Evolutionary conservation across 2,113 vertebrate genomes (phyloP).

Genomic region (Octodon degus): DNA sequence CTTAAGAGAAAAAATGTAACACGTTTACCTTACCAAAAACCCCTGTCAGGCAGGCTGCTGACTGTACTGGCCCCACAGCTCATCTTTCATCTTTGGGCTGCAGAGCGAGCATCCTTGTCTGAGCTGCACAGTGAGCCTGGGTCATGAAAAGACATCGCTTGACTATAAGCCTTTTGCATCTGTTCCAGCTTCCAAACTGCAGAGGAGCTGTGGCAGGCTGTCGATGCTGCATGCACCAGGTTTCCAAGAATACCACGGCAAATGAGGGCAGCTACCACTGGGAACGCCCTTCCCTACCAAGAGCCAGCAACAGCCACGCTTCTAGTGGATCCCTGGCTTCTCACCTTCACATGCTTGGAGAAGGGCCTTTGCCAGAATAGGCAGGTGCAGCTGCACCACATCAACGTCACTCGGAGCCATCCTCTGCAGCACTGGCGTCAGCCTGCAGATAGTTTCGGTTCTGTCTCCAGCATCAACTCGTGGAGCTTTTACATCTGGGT

Average conservation of each 20-base stretch:
- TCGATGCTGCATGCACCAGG: constrained; percentile 52
- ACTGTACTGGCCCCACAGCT: constrained; percentile 59
- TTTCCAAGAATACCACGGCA: constrained; percentile 72
- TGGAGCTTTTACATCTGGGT: constrained; percentile 65
- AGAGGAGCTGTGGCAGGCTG: constrained; percentile 73
- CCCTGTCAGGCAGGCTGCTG: constrained; percentile 65
- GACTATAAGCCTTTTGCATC: constrained; percentile 75
- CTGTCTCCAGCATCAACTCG: constrained; percentile 51
- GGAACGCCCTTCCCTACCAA: constrained; percentile 65
- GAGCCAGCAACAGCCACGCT: background rate
- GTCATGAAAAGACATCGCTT: constrained; percentile 55
- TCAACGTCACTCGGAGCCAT: constrained; percentile 75
- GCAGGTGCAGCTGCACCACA: constrained; percentile 86
- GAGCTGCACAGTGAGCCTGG: constrained; percentile 43
- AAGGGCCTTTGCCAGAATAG: constrained; percentile 80
- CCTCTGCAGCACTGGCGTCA: constrained; percentile 37
- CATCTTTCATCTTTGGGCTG: constrained; percentile 53
- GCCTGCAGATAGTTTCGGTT: constrained; percentile 45
- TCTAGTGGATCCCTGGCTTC: constrained; percentile 48
- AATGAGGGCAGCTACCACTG: constrained; percentile 77
- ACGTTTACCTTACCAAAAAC: constrained; percentile 68
- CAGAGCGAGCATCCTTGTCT: constrained; percentile 26
- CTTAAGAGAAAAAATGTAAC: constrained; percentile 33
- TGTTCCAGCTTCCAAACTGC: constrained; percentile 71
- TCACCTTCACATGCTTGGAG: constrained; percentile 85